These are phyloP conservation scores for Doryteuthis pealeii DNA, from an alignment of 1,140 invertebrate species.

Conservation along the genomic window DNA sequence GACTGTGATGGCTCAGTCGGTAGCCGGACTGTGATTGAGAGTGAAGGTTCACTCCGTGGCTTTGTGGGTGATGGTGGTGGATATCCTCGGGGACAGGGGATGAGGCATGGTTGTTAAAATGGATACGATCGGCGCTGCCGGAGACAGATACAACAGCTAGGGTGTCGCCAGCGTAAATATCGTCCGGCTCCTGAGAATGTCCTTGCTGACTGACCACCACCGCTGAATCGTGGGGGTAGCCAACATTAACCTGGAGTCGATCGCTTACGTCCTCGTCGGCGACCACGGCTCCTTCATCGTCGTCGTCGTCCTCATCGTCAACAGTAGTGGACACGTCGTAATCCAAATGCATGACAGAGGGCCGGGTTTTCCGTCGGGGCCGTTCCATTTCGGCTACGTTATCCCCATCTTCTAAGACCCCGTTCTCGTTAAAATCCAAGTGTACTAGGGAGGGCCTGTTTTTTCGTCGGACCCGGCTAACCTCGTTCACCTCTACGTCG, in stretches of 20 bases:
- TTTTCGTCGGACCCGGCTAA: too few species aligned
- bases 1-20: too few species aligned
- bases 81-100: neutral
- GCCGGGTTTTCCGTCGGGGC: too few species aligned
- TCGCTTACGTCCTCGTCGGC: neutral
- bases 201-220: neutral
- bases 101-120: neutral
- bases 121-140: neutral
- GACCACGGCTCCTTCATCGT: neutral
- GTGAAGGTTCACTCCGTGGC: neutral
- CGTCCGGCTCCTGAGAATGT: neutral
- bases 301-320: neutral
- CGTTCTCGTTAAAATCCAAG: too few species aligned
- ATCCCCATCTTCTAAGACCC: too few species aligned
- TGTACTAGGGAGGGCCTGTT: too few species aligned
- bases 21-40: neutral
- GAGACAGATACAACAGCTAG: neutral
- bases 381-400: too few species aligned
- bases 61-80: neutral
- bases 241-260: neutral
- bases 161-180: neutral
- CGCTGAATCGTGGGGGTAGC: neutral
- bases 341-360: too few species aligned
- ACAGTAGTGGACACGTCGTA: neutral
- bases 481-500: too few species aligned